Evolutionary conservation across 2,888 invertebrate genomes (phyloP), one percentile per base, ranked within the genome.

Genomic region (Philhelius pedissequus): DNA sequence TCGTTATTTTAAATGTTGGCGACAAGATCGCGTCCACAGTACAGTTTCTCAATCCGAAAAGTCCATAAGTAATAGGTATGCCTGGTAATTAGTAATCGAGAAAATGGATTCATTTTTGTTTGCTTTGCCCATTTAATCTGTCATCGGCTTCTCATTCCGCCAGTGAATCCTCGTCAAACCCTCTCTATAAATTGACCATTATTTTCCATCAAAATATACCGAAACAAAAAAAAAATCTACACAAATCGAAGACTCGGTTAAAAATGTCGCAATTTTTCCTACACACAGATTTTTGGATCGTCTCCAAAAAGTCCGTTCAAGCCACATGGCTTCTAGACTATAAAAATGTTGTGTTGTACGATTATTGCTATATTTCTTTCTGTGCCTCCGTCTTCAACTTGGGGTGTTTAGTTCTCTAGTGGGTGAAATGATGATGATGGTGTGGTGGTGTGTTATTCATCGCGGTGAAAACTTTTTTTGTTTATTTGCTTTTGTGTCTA

Each of bases 181-280:
- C 20, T 60, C 30, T 76, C n/a, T n/a, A n/a, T n/a, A n/a, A n/a
- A 40, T 68, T 69, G 20, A 68, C 40, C 18, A 38, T 58, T 25
- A 22, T 62, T 45, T 45, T 45, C 58, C n/a, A 38, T n/a, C 38
- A 38, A 58, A 38, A 58, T 38, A 58, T n/a, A n/a, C n/a, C 7
- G 22, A 38, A 35, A 64, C 30, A 62, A 56, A 20, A 30, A 25
- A 40, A 62, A 56, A 40, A 40, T 40, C 15, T 4, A 30, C 5
- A 45, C 32, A 64, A 32, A 30, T 48, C 22, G 7, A 48, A 48
- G 20, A 27, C 38, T 69, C 35, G 52, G 56, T 70, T 62, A 56
- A 69, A 64, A 76, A 76, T 81, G 81, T 81, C 81, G 66, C 76
- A 81, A 71, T 71, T 70, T 77, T 77, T 6, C 22, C 13, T n/a